Evolutionary conservation across 2,797 vertebrate genomes (phyloP).

Genomic region (Pseudochirops cupreus): DNA sequence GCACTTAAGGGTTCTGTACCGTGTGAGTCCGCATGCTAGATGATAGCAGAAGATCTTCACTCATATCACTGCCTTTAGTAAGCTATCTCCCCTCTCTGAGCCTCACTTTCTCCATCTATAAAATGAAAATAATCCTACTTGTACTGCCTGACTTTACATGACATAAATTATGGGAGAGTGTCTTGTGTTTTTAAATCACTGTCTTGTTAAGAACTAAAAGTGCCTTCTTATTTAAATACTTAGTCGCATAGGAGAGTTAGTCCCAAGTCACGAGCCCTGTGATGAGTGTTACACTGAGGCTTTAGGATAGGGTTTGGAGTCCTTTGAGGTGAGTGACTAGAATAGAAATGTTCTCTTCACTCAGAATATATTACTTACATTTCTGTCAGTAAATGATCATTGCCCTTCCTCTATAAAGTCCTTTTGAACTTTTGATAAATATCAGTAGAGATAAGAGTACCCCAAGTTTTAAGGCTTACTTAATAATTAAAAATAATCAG

Average conservation of each 20-base stretch:
- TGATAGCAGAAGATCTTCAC: not conserved
- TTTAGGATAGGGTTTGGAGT: not conserved
- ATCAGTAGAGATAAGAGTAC: not conserved
- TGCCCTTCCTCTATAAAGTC: slow-evolving; percentile 4
- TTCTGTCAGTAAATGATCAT: slow-evolving; percentile 29
- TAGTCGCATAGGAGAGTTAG: slow-evolving; percentile 1
- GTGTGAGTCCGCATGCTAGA: not conserved
- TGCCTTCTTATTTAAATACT: slow-evolving; percentile 19
- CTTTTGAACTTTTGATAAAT: slow-evolving; percentile 32
- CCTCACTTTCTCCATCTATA: not conserved
- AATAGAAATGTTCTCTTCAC: slow-evolving; percentile 7
- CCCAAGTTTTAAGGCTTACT: not conserved
- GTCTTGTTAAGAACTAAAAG: slow-evolving; percentile 33
- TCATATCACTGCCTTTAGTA: not conserved
- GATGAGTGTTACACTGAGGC: not conserved
- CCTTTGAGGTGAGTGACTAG: slow-evolving; percentile 22
- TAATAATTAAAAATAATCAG: slow-evolving; percentile 44
- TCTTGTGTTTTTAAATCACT: not conserved
- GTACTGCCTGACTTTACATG: not conserved
- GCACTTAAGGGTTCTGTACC: not conserved
- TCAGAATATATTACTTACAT: slow-evolving; percentile 30
- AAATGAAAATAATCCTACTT: not conserved
- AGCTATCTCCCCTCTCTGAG: not conserved
- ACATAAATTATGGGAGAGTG: not conserved
- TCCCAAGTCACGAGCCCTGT: not conserved